phyloP scores from a whole-genome alignment of 2,113 vertebrate genomes.

The Poeciliopsis retropinna region DNA sequence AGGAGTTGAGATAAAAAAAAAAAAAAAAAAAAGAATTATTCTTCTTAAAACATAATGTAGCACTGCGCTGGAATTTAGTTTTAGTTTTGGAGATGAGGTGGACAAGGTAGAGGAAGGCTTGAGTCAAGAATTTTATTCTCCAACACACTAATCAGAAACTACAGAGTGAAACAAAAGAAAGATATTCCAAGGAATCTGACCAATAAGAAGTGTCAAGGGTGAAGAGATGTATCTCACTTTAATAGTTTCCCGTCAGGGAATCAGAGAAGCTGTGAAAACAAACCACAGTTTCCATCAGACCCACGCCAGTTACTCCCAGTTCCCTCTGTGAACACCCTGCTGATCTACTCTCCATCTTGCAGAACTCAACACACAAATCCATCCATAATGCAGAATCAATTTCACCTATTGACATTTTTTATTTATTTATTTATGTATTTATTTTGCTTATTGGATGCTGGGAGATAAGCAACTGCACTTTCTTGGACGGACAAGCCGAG shows the following conservation, averaged over 20 bases:
- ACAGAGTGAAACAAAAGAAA: no score
- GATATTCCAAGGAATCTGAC: no score
- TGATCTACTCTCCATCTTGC: neutral
- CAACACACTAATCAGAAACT: no score
- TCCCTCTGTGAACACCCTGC: neutral
- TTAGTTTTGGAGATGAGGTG: no score
- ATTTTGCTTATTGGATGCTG: constrained; percentile 29
- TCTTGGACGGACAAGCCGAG: constrained; percentile 23
- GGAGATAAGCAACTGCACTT: constrained; percentile 45
- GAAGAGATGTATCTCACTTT: neutral
- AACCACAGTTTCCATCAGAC: neutral
- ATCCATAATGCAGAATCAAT: constrained; percentile 32
- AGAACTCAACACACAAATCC: constrained; percentile 29
- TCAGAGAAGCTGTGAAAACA: constrained; percentile 1
- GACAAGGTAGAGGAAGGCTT: no score
- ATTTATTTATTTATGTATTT: neutral
- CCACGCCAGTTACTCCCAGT: neutral
- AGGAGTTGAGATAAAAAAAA: no score
- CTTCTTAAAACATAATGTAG: no score
- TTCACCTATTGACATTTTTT: constrained; percentile 59
- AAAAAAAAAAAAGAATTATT: no score
- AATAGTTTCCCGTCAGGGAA: neutral
- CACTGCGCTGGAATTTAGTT: no score
- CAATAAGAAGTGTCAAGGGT: neutral
- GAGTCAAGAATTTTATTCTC: no score